These are phyloP conservation scores for Nycteola revayana DNA, from an alignment of 2,888 invertebrate species.

Conservation along the genomic window DNA sequence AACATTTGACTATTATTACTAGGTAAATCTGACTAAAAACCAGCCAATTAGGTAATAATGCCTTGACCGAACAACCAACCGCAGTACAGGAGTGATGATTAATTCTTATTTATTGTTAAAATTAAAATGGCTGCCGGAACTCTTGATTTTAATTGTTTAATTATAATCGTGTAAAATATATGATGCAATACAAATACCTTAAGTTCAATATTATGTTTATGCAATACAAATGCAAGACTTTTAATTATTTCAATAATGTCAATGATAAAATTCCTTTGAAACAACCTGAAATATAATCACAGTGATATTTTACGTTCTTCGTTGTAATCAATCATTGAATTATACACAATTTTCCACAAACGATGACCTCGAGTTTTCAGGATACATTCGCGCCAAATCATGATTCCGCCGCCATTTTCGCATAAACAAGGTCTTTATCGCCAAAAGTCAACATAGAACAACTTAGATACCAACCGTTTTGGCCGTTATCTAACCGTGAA, in stretches of 20 bases:
- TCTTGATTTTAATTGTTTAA: too few relatives aligned
- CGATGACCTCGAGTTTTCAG: constrained; percentile 16
- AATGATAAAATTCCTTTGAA: too few relatives aligned
- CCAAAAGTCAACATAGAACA: constrained; percentile 58
- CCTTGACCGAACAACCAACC: constrained; percentile 28
- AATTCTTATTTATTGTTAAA: constrained; percentile 26
- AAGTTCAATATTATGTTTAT: too few relatives aligned
- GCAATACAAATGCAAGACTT: too few relatives aligned
- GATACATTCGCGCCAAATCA: constrained; percentile 14
- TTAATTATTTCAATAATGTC: too few relatives aligned
- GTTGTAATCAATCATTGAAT: constrained; percentile 1
- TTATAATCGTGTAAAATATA: too few relatives aligned
- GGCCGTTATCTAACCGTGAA: constrained; percentile 77
- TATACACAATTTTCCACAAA: constrained; percentile 3
- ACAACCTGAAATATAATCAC: too few relatives aligned
- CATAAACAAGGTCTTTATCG: constrained; percentile 30
- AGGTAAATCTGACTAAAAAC: constrained; percentile 28
- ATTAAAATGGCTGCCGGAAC: constrained; percentile 38
- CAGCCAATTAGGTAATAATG: constrained; percentile 30
- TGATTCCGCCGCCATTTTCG: constrained; percentile 30
- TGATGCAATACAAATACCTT: too few relatives aligned
- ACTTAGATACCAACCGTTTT: constrained; percentile 54
- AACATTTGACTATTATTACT: constrained; percentile 30
- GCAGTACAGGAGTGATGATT: constrained; percentile 29
- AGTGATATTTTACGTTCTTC: too few relatives aligned